Evolutionary conservation across 2,113 vertebrate species (phyloP), one percentile per base, ranked within the genome.

Genomic region (Gobiocypris rarus): DNA sequence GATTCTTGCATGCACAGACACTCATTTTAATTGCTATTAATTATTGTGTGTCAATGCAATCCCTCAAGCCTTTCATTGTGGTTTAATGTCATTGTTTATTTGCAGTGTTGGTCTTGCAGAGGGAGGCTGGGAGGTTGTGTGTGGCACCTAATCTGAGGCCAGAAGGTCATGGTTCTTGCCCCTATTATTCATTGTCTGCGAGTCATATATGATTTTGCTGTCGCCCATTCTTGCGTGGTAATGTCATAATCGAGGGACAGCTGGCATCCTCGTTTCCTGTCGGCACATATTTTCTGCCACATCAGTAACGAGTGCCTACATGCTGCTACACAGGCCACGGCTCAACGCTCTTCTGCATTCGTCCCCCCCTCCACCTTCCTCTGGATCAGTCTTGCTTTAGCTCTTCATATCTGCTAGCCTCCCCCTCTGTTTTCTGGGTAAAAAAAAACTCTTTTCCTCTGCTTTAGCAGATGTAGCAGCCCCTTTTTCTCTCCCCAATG

Each of bases 261-360:
- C 93, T 93, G 93, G 92, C 92, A 90, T 90, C 91, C 89, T 90
- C 85, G 77, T 92, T 92, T 91, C 87, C 92, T 92, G 92, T 93
- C 93, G 83, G 45, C 81, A 56, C 92, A 91, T 84, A 92, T 93
- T 92, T 92, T 91, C 89, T 91, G 88, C 91, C 84, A 92, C 90
- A 93, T 93, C 92, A 93, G 91, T 92, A 93, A 92, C 88, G 90
- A 91, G 88, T 61, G 86, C 89, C 89, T 87, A 85, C 88, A 89
- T 87, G 83, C 84, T 89, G 92, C 88, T 87, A 89, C 82, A 89
- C 89, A 84, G 85, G 45, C 88, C 22, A 86, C 10, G 75, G 88
- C 92, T 92, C 91, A 91, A 87, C 88, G 38, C 80, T 86, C 83
- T 45, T 85, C 87, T 85, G 78, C 88, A 88, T 90, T 84, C 88